These are phyloP conservation scores for Exaiptasia diaphana DNA, from an alignment of 64 coral and sea anemone genomes.

Conservation along the genomic window DNA sequence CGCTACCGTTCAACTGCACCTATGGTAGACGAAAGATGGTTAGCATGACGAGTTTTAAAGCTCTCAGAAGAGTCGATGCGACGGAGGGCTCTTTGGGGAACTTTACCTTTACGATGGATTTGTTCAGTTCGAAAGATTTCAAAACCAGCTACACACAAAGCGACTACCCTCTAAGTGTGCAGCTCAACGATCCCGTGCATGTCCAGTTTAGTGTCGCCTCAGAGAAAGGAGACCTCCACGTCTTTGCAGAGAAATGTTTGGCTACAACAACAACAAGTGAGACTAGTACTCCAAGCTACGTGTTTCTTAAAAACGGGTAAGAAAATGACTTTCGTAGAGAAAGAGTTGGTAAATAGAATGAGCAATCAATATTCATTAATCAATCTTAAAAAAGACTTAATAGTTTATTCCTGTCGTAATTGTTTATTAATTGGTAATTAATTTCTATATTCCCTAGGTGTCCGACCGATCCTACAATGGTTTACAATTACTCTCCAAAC, in stretches of 20 bases:
- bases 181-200: slow-evolving; percentile 46
- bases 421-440: no score
- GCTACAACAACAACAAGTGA: slow-evolving; percentile 45
- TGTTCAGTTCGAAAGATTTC: slow-evolving; percentile 39
- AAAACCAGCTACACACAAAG: not conserved
- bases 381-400: no score
- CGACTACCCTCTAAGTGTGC: slow-evolving; percentile 63
- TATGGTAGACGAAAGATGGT: not conserved
- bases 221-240: slow-evolving; percentile 26
- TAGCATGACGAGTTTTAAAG: not conserved
- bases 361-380: no score
- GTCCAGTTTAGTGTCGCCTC: slow-evolving; percentile 51
- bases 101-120: slow-evolving; percentile 56
- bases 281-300: slow-evolving; percentile 44
- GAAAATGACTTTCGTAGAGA: no score
- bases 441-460: no score
- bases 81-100: slow-evolving; percentile 41
- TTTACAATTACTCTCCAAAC: no score
- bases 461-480: no score
- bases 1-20: not conserved
- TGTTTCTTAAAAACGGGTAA: slow-evolving; percentile 68
- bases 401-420: no score
- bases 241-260: slow-evolving; percentile 64
- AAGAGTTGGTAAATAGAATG: no score
- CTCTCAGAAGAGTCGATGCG: not conserved